Evolutionary conservation across 2,113 vertebrate species (phyloP).

Genomic region (Myotis lucifugus): DNA sequence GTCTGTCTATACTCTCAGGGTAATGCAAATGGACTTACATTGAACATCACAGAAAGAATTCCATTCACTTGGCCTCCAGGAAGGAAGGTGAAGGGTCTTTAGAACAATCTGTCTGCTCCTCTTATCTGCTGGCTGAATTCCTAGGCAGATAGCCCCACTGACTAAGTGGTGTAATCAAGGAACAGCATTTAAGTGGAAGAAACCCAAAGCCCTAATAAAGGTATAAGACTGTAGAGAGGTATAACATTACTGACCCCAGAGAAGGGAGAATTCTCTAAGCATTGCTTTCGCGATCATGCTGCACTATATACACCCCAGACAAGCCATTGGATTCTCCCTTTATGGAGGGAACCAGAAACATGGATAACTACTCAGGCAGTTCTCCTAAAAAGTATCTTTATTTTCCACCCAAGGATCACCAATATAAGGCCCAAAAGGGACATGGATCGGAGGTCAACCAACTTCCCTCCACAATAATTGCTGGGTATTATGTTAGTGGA

Average conservation of each 20-base stretch:
- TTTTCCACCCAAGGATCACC: not conserved
- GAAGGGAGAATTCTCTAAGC: not conserved
- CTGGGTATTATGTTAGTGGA: not conserved
- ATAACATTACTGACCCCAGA: not conserved
- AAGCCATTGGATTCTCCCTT: not conserved
- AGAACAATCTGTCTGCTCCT: not conserved
- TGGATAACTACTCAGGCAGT: not conserved
- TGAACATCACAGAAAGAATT: not conserved
- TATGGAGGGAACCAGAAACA: constrained; percentile 4
- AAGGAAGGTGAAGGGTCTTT: not conserved
- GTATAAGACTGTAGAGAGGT: not conserved
- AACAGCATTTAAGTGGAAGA: constrained; percentile 8
- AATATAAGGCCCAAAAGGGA: not conserved
- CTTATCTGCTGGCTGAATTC: constrained; percentile 30
- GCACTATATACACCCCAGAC: not conserved
- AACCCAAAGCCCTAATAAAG: constrained; percentile 5
- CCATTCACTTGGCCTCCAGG: not conserved
- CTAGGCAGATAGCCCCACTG: not conserved
- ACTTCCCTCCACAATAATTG: not conserved
- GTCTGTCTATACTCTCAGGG: not conserved
- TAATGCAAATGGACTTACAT: not conserved
- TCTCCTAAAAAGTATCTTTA: not conserved
- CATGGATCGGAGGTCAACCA: not conserved
- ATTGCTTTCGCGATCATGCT: not conserved
- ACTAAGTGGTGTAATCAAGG: constrained; percentile 28